Percentiles rank a stretch among this genome's conserved stretches.
phyloP scores from a whole-genome alignment of 2,888 invertebrate genomes.

The Scaptomyza parva region DNA sequence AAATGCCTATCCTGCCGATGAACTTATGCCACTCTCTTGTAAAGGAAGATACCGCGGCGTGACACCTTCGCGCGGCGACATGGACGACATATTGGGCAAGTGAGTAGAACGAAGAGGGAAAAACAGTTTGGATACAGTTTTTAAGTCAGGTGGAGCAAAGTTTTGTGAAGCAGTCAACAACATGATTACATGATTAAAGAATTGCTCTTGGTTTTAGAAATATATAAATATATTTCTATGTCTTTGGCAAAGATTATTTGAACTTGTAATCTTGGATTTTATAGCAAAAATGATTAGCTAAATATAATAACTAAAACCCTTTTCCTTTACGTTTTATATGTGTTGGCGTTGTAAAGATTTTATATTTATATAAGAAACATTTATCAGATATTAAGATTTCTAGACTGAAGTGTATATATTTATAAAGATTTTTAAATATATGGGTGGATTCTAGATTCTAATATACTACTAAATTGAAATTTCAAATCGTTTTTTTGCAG shows the following conservation, averaged over 20 bases:
- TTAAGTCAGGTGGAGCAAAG: too few species aligned
- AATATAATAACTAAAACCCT: not conserved
- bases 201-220: too few species aligned
- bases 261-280: not conserved
- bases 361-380: not conserved
- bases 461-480: not conserved
- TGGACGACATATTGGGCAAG: constrained; percentile 99
- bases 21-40: constrained; percentile 98
- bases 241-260: too few species aligned
- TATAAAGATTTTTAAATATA: too few species aligned
- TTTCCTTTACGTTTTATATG: not conserved
- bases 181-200: too few species aligned
- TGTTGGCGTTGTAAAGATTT: not conserved
- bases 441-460: too few species aligned
- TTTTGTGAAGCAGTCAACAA: too few species aligned
- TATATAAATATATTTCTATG: too few species aligned
- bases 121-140: not conserved
- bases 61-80: constrained; percentile 96
- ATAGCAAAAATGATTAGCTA: not conserved
- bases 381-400: not conserved
- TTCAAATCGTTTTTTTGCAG: constrained; percentile 86
- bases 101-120: constrained; percentile 86
- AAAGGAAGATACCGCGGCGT: constrained; percentile 95
- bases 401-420: not conserved
- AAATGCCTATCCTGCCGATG: constrained; percentile 99